Base-by-base conservation (phyloP, 2,888 invertebrate genomes). In the Cephus pygmeus region DNA sequence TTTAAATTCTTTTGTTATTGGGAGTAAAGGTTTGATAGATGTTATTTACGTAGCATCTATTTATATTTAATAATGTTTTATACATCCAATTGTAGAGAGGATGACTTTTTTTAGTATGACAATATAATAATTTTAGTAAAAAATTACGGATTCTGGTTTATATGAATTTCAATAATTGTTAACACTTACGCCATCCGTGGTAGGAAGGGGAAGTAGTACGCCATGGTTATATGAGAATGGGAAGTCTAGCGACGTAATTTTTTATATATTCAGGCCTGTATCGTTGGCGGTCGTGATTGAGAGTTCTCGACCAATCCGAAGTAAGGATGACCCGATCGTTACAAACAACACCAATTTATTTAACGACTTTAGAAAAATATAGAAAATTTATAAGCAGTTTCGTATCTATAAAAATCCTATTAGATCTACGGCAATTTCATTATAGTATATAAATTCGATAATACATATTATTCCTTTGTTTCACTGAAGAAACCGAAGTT, bases 281-380 rank as follows among this genome's bases (percentile, higher is more conserved):
- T 0, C 23, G 56, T 56, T 56, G 1, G 56, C 0, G 56, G 56
- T 56, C 56, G 56, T 56, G 56, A 56, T 23, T 6, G 23, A 23
- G 23, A 56, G 56, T 56, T 56, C 56, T 56, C 56, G 71, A 71
- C 34, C 71, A 71, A 71, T 71, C 31, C 71, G 71, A 31, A 31
- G 31, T 34, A n/a, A 34, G 71, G 71, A 34, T 33, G 31, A 71
- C 56, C 79, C 83, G 87, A 87, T 87, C 87, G 87, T 87, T 87
- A 87, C 80, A 79, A 83, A 82, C 82, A 84, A 84, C 76, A 77
- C 77, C 74, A 81, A 77, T 71, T 56, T 56, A 23, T 23, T 56
- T 56, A 56, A 56, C 23, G 56, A 56, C 6, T 23, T 56, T 56
- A 56, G 56, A 56, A 56, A 23, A 56, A 56, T 23, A 23, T 56